Percentiles rank a stretch among this genome's conserved stretches.
Evolutionary conservation across 2,113 vertebrate species (phyloP).

Genomic region (Turnix velox): DNA sequence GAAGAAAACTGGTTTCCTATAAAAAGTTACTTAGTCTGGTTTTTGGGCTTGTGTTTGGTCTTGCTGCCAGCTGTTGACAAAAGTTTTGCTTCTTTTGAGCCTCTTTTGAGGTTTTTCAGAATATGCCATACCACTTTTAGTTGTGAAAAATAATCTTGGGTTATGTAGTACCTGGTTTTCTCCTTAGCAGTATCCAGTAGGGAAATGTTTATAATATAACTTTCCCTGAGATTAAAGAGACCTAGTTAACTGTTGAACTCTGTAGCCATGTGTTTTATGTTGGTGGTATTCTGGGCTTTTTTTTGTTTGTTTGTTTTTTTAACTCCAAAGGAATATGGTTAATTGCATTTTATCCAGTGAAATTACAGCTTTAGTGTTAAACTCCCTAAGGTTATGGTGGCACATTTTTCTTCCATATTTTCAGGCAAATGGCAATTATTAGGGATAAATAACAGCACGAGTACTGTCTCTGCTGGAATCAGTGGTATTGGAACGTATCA

Average conservation of each 20-base stretch:
- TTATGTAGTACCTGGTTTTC: not conserved
- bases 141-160: not conserved
- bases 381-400: not conserved
- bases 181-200: not conserved
- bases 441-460: not conserved
- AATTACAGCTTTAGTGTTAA: not conserved
- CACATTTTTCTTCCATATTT: not conserved
- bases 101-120: not conserved
- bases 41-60: not conserved
- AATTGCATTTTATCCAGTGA: not conserved
- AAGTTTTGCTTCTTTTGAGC: not conserved
- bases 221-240: not conserved
- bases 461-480: not conserved
- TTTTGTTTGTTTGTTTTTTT: not conserved
- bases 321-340: not conserved
- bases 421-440: not conserved
- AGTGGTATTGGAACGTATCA: not conserved
- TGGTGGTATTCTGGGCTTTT: too few relatives aligned
- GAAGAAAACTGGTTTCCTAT: not conserved
- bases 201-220: not conserved
- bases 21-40: not conserved
- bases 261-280: not conserved
- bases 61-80: not conserved
- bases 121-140: not conserved
- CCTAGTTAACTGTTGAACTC: not conserved